Evolutionary conservation across 23 tunicate genomes (phyloP), one percentile per base, ranked within the genome.

Genomic region (Styela plicata): DNA sequence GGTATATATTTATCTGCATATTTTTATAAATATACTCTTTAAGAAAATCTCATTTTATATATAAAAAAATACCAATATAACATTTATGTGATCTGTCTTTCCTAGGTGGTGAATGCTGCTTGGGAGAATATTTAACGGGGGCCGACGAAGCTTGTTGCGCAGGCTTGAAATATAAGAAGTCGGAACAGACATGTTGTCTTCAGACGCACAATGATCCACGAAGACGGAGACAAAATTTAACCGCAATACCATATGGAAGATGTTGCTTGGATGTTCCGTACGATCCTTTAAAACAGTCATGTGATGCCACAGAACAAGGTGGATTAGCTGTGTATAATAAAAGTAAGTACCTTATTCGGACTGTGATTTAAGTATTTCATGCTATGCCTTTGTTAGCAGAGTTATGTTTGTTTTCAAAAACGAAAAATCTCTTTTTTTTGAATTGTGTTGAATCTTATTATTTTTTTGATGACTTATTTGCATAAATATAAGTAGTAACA

Each of bases 91-190:
- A 16, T 64, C 19, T 61, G 31, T 62, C 30, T 63, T 33, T 24
- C 34, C 18, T 7, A 69, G 66, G 63, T 44, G 85, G 85, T 69
- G 68, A 69, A n/a, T 82, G 85, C 26, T 82, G 85, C 78, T 37
- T 34, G 18, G 78, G 64, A 22, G 34, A 57, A 23, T 82, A 82
- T 32, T 63, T 82, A 17, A 70, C 66, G 0, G 85, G 70, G 31
- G 36, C 23, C 10, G 24, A n/a, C 32, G 31, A 22, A 2, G 32
- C 64, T 36, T 82, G 85, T 36, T 69, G 78, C 33, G 30, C 24
- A 13, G 33, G 63, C 0, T 5, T 31, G 33, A 52, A 63, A 19
- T 82, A 82, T 71, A 82, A 71, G 35, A 82, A 36, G 36, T 71
- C 63, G 17, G 75, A 71, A 33, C 78, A 82, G 0, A 69, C 74